Base-by-base conservation (phyloP, 2,797 vertebrate species). In the Alca torda region DNA sequence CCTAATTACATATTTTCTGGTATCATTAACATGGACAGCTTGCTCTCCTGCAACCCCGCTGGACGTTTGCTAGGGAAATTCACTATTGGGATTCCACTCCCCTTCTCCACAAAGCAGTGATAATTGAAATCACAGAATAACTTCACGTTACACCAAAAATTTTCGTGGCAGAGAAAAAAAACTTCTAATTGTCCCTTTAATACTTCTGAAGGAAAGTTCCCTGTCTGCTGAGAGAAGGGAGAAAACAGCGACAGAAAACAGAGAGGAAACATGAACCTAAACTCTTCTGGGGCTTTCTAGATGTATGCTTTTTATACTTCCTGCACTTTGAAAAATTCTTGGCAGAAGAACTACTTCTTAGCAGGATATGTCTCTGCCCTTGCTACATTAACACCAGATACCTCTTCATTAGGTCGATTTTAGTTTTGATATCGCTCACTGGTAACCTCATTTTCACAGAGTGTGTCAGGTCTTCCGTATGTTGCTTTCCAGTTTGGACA, bases 1-100 rank as follows among this genome's bases (percentile, higher is more conserved):
- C 73, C 91, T 95, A 92, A 90, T 91, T 91, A 92, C 63, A 25
- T 48, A 20, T 54, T 81, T 94, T 84, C 80, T 91, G 63, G 33
- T 48, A 73, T 78, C 82, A n/a, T 61, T 57, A 88, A 51, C 54
- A 18, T 0, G 30, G 89, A 39, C 87, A 91, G 70, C 46, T 78
- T 6, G 13, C 61, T 92, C 91, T 85, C 56, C 57, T 46, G 19
- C 37, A 84, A 56, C 37, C 11, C 50, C 45, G 35, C 6, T 0
- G 0, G 90, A 21, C 13, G 59, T 53, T 21, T 59, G 24, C 39
- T 48, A 63, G 35, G 53, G 25, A 87, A 85, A 79, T 82, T 70
- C 78, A 76, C 63, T 21, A 3, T 26, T 37, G 51, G 60, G 67
- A 88, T 61, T 76, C 43, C 59, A 46, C 12, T 35, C 16, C n/a